These are phyloP conservation scores for Melanostoma scalare DNA, from an alignment of 2,888 invertebrate genomes.

Conservation along the genomic window DNA sequence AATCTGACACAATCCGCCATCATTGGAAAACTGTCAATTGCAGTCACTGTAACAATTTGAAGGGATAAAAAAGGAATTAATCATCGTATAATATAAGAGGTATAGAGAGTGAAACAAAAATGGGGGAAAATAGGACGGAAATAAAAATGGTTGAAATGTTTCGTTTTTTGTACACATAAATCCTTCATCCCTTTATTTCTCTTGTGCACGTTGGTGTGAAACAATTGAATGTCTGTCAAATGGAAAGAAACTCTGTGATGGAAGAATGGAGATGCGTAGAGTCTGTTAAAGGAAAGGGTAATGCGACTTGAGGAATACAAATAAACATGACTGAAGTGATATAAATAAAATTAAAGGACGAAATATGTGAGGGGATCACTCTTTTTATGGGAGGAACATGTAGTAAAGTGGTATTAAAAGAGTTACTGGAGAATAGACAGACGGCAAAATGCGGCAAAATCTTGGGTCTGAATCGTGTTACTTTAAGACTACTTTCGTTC, in stretches of 20 bases:
- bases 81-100: constrained; percentile 48
- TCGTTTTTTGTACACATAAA: constrained; percentile 54
- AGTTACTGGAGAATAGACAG: too few species aligned
- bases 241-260: constrained; percentile 36
- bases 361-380: neutral
- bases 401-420: too few species aligned
- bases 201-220: constrained; percentile 32
- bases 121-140: constrained; percentile 15
- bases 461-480: too few species aligned
- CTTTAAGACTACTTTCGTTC: too few species aligned
- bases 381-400: too few species aligned
- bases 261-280: constrained; percentile 37
- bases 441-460: too few species aligned
- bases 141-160: constrained; percentile 55
- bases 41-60: constrained; percentile 60
- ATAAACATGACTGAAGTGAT: constrained; percentile 37
- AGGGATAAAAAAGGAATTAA: constrained; percentile 71
- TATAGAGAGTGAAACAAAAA: neutral
- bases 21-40: constrained; percentile 70
- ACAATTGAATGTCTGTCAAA: constrained; percentile 64
- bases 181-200: constrained; percentile 64
- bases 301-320: constrained; percentile 7
- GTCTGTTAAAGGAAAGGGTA: constrained; percentile 12
- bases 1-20: constrained; percentile 70
- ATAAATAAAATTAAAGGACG: constrained; percentile 60